These are phyloP conservation scores for Linyphia triangularis DNA, from an alignment of 2,888 invertebrate species.

Conservation along the genomic window DNA sequence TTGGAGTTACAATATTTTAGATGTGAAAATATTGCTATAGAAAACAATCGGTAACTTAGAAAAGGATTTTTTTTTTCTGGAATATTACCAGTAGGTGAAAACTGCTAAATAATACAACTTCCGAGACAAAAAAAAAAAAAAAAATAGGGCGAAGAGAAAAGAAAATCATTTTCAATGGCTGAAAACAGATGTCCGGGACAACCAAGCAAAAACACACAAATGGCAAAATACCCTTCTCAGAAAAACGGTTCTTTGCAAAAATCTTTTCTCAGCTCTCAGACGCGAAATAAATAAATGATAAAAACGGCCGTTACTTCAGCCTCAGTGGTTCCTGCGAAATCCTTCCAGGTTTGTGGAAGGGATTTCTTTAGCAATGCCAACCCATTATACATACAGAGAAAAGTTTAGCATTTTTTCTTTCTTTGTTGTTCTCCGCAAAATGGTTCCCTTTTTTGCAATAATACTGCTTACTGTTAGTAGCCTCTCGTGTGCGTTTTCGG, in stretches of 20 bases:
- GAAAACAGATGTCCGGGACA: constrained; percentile 51
- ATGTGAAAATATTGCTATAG: too few relatives aligned
- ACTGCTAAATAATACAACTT: constrained; percentile 42
- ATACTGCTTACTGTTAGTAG: background rate
- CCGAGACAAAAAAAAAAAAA: background rate
- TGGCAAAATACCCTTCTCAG: constrained; percentile 3
- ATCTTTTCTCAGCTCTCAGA: constrained; percentile 16
- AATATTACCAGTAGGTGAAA: constrained; percentile 29
- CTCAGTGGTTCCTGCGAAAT: constrained; percentile 28
- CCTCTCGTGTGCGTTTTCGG: constrained; percentile 3
- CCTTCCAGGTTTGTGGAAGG: constrained; percentile 32
- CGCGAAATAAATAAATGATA: constrained; percentile 41
- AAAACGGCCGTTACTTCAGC: constrained; percentile 48
- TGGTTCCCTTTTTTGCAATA: constrained; percentile 20
- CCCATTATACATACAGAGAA: constrained; percentile 42
- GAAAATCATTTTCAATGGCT: constrained; percentile 44
- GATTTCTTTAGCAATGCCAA: constrained; percentile 38
- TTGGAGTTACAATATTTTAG: too few relatives aligned
- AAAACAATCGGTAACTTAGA: too few relatives aligned
- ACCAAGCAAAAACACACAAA: constrained; percentile 18
- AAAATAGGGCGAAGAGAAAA: background rate
- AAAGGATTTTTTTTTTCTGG: too few relatives aligned
- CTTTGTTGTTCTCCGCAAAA: background rate
- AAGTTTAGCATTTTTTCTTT: constrained; percentile 28
- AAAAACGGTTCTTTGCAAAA: constrained; percentile 16